Evolutionary conservation across 2,888 invertebrate genomes (phyloP), one percentile per base, ranked within the genome.

Genomic region (Ophion slaviceki): DNA sequence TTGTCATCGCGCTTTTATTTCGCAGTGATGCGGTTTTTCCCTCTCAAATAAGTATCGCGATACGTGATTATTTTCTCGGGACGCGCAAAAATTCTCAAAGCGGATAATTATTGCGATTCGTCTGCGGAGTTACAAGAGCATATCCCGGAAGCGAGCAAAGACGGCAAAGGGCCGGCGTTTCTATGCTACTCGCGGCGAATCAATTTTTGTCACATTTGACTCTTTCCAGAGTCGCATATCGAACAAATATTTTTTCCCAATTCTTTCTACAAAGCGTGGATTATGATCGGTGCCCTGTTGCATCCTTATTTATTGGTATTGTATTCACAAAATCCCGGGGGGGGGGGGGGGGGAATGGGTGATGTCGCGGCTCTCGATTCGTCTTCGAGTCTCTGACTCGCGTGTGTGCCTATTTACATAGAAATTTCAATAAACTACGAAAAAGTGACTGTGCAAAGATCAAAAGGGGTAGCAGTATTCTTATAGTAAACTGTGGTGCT

Each of bases 361-460:
- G n/a, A 79, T 32, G 6, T 72, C 8, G 3, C 45, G 10, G 20
- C 10, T 36, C 72, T 80, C 75, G 57, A 67, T 61, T n/a, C 28
- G 24, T 28, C 40, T 59, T 72, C 66, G 57, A 47, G 62, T 67
- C 61, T 64, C 17, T 80, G 57, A 40, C 40, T 62, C 53, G 53
- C 10, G 47, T 47, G 47, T 47, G n/a, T 68, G 61, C 62, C 24
- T 86, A 86, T 86, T 82, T 86, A 86, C 86, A 86, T 77, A 40
- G 7, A 71, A 70, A 78, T 71, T 79, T 71, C 36, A 47, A 32
- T 45, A 40, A 82, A 67, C 79, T 82, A 82, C 71, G 70, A 40
- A 76, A 85, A 85, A 68, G 68, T 86, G 68, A 83, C 72, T 83
- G 67, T 67, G 57, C 32, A 59, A 80, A 62, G 80, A 85, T 75